Conservation (phyloP, 2,113 vertebrate genomes). For the Uropsilus gracilis region DNA sequence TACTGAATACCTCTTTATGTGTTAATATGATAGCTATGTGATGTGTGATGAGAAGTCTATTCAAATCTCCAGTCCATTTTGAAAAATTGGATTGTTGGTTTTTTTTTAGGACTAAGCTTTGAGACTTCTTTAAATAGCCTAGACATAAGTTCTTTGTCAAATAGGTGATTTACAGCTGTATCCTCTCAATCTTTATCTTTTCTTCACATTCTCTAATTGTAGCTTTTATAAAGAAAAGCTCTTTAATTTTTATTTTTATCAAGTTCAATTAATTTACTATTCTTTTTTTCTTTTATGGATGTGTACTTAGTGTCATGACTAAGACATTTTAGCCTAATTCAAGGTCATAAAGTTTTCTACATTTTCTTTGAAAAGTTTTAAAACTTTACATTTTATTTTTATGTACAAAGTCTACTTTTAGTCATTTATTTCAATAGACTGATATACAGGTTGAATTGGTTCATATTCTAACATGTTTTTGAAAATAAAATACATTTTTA, state of each 20-base stretch:
- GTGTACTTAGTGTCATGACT: neutral
- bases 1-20: neutral
- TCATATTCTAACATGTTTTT: neutral
- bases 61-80: neutral
- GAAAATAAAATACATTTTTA: neutral
- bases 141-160: neutral
- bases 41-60: neutral
- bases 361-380: neutral
- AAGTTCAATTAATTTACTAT: neutral
- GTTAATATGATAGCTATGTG: neutral
- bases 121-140: neutral
- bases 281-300: neutral
- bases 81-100: neutral
- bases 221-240: too few relatives aligned
- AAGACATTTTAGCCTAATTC: neutral
- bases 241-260: slow-evolving; percentile 27
- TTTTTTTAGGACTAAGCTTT: neutral
- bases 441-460: neutral
- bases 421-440: neutral
- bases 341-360: neutral
- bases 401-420: neutral
- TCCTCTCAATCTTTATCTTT: neutral
- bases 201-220: neutral
- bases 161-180: neutral
- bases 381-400: slow-evolving; percentile 24